Evolutionary conservation across 2,888 invertebrate species (phyloP).

Genomic region (Mythimna ferrago): DNA sequence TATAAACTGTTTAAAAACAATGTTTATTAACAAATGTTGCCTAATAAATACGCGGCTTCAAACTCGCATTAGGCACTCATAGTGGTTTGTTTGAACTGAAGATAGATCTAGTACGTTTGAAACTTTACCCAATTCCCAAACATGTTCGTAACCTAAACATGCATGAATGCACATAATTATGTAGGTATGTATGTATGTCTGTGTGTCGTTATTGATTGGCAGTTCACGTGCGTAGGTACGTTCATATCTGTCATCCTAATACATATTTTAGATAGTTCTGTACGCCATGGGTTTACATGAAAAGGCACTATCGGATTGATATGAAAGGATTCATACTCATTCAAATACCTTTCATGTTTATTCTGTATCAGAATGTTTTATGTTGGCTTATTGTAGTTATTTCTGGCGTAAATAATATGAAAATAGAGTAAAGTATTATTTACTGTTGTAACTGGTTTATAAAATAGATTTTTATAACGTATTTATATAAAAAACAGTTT

Average conservation of each 20-base stretch:
- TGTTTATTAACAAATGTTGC: too few species aligned
- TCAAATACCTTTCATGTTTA: background rate
- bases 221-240: slow-evolving; percentile 46
- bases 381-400: background rate
- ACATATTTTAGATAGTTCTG: slow-evolving; percentile 45
- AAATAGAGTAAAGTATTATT: background rate
- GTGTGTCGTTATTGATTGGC: slow-evolving; percentile 49
- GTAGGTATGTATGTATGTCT: background rate
- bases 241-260: slow-evolving; percentile 35
- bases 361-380: background rate
- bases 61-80: too few species aligned
- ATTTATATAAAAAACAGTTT: too few species aligned
- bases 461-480: background rate
- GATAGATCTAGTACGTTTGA: background rate
- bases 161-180: background rate
- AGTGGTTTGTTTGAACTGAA: background rate
- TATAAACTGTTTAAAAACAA: too few species aligned
- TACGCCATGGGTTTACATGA: slow-evolving; percentile 28
- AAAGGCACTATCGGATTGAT: slow-evolving; percentile 33
- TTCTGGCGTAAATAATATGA: background rate
- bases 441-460: background rate
- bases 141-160: slow-evolving; percentile 5
- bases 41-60: too few species aligned
- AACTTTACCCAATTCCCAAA: background rate
- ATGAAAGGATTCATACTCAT: slow-evolving; percentile 4